These are phyloP conservation scores for Holothuria scabra DNA, from an alignment of 53 echinoderm and acorn worm genomes.

Conservation along the genomic window DNA sequence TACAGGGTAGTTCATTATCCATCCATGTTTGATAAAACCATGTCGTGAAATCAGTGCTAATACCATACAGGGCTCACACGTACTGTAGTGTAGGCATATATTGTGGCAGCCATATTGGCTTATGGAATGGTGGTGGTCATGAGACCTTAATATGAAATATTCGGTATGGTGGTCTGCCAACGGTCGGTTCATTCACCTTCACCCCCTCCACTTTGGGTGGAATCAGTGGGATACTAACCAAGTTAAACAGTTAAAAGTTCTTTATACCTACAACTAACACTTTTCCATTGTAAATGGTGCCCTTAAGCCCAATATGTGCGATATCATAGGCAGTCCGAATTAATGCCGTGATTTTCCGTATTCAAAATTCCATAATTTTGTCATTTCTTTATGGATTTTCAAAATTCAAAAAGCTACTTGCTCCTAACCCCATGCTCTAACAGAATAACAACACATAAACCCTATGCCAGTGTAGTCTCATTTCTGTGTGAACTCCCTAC, in stretches of 20 bases:
- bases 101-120: not conserved
- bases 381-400: conserved; percentile 2
- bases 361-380: not conserved
- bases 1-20: not conserved
- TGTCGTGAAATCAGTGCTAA: not conserved
- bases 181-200: not conserved
- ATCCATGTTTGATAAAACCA: no score
- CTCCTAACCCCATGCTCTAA: not conserved
- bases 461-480: not conserved
- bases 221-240: not conserved
- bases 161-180: no score
- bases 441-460: not conserved
- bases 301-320: not conserved
- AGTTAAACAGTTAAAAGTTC: not conserved
- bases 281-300: not conserved
- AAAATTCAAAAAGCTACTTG: not conserved
- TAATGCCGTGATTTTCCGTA: not conserved
- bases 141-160: not conserved
- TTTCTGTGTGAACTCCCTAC: not conserved
- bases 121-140: not conserved
- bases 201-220: not conserved
- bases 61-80: not conserved
- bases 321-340: not conserved
- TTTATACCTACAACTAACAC: not conserved
- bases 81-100: not conserved